Conservation (phyloP, 2,113 vertebrate genomes). For the Chloropsis cyanopogon region DNA sequence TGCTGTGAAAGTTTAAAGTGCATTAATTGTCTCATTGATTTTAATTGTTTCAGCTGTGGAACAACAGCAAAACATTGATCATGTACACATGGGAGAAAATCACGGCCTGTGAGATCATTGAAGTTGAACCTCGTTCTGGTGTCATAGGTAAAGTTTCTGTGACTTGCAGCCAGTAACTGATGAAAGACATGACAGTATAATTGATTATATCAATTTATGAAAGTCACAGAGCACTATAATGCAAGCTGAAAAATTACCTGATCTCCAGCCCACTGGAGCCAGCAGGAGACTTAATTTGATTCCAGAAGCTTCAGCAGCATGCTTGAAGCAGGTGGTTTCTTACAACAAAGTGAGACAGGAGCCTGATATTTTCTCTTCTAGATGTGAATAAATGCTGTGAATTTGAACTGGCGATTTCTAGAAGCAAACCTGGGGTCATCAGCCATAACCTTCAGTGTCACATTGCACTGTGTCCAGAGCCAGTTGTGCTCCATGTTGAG, state of each 20-base stretch:
- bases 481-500: slow-evolving; percentile 77
- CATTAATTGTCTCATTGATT: background rate
- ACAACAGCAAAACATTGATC: slow-evolving; percentile 84
- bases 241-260: background rate
- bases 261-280: background rate
- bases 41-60: slow-evolving; percentile 87
- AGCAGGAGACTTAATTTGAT: background rate
- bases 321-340: background rate
- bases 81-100: slow-evolving; percentile 82
- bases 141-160: slow-evolving; percentile 72
- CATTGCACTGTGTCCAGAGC: slow-evolving; percentile 68
- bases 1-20: background rate
- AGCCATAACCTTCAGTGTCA: slow-evolving; percentile 76
- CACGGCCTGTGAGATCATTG: slow-evolving; percentile 71
- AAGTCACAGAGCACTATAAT: background rate
- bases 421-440: slow-evolving; percentile 73
- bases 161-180: background rate
- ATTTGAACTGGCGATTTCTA: slow-evolving; percentile 79
- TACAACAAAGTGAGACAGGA: background rate
- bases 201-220: background rate
- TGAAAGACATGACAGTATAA: background rate
- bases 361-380: slow-evolving; percentile 36
- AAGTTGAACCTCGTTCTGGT: slow-evolving; percentile 83
- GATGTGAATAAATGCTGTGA: slow-evolving; percentile 75
- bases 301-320: background rate